Conservation (phyloP, 2,113 vertebrate genomes). For the Promerops cafer region DNA sequence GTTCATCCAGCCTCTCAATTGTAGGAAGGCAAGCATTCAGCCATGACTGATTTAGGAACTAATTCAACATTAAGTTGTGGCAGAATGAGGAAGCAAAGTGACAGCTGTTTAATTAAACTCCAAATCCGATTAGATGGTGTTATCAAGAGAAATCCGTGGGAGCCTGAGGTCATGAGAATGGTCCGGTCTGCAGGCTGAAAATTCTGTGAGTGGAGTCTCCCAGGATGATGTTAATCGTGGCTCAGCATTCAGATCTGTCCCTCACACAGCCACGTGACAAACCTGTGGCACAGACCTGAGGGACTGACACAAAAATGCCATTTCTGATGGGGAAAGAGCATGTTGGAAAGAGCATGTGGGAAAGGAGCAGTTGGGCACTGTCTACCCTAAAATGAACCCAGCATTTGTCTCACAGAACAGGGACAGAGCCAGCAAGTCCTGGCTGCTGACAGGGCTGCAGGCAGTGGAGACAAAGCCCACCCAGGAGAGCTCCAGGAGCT, state of each 20-base stretch:
- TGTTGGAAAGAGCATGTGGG: not conserved
- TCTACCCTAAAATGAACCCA: not conserved
- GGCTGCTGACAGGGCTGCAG: not conserved
- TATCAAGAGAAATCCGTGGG: conserved; percentile 46
- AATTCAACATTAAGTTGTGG: conserved; percentile 49
- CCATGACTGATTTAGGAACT: conserved; percentile 48
- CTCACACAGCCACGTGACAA: not conserved
- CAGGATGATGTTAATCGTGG: not conserved
- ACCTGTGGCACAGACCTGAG: not conserved
- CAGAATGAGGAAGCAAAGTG: conserved; percentile 57
- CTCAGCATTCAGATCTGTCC: not conserved
- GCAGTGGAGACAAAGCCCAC: rapidly evolving
- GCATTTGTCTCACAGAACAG: not conserved
- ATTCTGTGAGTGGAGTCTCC: not conserved
- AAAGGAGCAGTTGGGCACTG: not conserved
- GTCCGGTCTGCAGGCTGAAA: not conserved
- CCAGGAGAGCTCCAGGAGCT: not conserved
- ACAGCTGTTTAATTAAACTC: conserved; percentile 67
- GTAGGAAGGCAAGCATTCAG: not conserved
- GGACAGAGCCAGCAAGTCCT: not conserved
- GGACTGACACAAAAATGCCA: not conserved
- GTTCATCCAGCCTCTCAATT: not conserved
- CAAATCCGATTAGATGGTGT: conserved; percentile 50
- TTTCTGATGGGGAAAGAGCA: not conserved
- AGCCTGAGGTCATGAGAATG: conserved; percentile 40